Percentiles rank a stretch among this genome's conserved stretches.
phyloP scores from a whole-genome alignment of 2,797 vertebrate species.

The Darevskia nairensis region DNA sequence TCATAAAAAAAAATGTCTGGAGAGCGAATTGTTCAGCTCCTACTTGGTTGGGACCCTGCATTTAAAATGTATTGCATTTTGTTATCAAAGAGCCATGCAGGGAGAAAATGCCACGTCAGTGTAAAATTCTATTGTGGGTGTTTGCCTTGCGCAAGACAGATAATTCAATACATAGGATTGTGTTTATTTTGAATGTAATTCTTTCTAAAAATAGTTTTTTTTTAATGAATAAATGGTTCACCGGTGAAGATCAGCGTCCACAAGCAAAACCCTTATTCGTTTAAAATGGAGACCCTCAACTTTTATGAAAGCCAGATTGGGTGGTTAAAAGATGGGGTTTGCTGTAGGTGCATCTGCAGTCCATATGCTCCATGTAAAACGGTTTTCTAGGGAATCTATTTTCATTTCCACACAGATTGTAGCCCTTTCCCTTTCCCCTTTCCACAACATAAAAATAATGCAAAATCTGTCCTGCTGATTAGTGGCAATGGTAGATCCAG shows the following conservation, averaged over 20 bases:
- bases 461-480: neutral
- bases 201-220: conserved; percentile 16
- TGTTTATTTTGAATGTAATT: conserved; percentile 29
- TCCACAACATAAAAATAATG: conserved; percentile 6
- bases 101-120: conserved; percentile 24
- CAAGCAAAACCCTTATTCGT: neutral
- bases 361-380: neutral
- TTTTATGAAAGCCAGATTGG: conserved; percentile 4
- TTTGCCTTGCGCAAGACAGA: conserved; percentile 12
- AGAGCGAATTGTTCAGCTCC: neutral
- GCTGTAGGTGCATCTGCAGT: neutral
- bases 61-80: conserved; percentile 32
- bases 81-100: conserved; percentile 3
- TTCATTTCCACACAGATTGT: neutral
- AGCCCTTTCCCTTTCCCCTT: neutral
- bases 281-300: neutral
- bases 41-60: neutral
- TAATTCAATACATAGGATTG: conserved; percentile 15
- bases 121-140: conserved; percentile 22
- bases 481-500: neutral
- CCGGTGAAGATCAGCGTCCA: neutral
- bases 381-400: neutral
- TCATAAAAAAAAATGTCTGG: neutral
- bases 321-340: neutral
- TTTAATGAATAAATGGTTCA: conserved; percentile 1